phyloP scores from a whole-genome alignment of 2,888 invertebrate genomes.

The Deilephila elpenor region DNA sequence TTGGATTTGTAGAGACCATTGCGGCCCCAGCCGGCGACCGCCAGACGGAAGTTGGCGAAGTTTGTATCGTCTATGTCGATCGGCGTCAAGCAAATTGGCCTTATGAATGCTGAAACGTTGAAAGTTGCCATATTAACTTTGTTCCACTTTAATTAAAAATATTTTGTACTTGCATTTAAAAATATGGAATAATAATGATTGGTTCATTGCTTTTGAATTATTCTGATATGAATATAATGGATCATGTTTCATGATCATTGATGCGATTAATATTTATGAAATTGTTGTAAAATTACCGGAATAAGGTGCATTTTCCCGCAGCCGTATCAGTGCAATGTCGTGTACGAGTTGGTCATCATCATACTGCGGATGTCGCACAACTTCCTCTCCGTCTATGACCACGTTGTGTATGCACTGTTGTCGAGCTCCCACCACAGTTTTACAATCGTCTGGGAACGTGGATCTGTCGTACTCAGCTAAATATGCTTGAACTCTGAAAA shows the following conservation, averaged over 20 bases:
- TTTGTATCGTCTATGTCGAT: slow-evolving; percentile 68
- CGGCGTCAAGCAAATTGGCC: slow-evolving; percentile 74
- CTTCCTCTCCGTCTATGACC: slow-evolving; percentile 58
- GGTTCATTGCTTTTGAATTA: neutral
- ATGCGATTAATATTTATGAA: too few species aligned
- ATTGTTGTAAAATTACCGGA: slow-evolving; percentile 55
- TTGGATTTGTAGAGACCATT: slow-evolving; percentile 65
- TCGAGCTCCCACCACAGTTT: slow-evolving; percentile 53
- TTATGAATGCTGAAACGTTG: slow-evolving; percentile 67
- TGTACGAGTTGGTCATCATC: slow-evolving; percentile 64
- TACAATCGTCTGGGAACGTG: slow-evolving; percentile 74
- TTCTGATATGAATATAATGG: neutral
- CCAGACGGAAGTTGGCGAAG: slow-evolving; percentile 64
- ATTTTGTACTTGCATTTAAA: neutral
- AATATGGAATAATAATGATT: too few species aligned
- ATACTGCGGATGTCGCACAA: slow-evolving; percentile 63
- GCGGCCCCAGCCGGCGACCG: slow-evolving; percentile 76
- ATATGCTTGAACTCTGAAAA: slow-evolving; percentile 63
- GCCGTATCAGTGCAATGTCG: slow-evolving; percentile 71
- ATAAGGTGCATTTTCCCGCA: slow-evolving; percentile 64
- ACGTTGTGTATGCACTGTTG: slow-evolving; percentile 68
- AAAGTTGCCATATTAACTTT: slow-evolving; percentile 14
- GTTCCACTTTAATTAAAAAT: neutral
- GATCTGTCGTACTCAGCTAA: slow-evolving; percentile 75
- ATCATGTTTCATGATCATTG: neutral